phyloP scores from a whole-genome alignment of 2,888 invertebrate species.

The Clepsis dumicolana region DNA sequence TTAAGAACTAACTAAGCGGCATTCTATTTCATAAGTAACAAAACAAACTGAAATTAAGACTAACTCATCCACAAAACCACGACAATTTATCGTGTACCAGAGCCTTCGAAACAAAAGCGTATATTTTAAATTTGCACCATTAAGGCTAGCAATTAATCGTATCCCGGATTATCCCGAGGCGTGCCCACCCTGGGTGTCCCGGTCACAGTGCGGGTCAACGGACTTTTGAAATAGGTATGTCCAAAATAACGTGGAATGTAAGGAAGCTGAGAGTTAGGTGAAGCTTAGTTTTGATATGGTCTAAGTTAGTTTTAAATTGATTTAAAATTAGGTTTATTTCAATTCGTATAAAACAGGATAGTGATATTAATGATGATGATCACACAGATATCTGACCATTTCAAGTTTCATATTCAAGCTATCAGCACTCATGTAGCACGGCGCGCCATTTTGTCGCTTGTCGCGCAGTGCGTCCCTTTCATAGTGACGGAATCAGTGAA shows the following conservation, averaged over 20 bases:
- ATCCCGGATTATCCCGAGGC: slow-evolving; percentile 35
- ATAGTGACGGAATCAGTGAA: too few relatives aligned
- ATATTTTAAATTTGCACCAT: slow-evolving; percentile 36
- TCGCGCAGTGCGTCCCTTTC: too few relatives aligned
- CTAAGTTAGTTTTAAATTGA: not conserved
- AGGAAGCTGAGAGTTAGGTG: not conserved
- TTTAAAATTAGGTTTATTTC: not conserved
- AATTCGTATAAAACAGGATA: too few relatives aligned
- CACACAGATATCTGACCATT: too few relatives aligned
- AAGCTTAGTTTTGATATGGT: not conserved
- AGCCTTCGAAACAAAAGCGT: not conserved
- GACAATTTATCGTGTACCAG: not conserved
- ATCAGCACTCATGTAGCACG: too few relatives aligned
- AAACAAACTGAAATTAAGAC: too few relatives aligned
- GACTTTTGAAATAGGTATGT: slow-evolving; percentile 30
- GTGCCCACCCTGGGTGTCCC: slow-evolving; percentile 24
- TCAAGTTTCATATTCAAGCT: too few relatives aligned
- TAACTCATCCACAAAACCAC: too few relatives aligned
- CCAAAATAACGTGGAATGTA: slow-evolving; percentile 1
- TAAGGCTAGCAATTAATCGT: slow-evolving; percentile 31
- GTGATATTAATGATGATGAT: too few relatives aligned
- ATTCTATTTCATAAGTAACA: too few relatives aligned
- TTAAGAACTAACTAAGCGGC: too few relatives aligned
- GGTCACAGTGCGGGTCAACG: slow-evolving; percentile 24
- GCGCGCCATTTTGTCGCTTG: too few relatives aligned